These are phyloP conservation scores for Acanthornis magna DNA, from an alignment of 2,797 vertebrate species.

Conservation along the genomic window DNA sequence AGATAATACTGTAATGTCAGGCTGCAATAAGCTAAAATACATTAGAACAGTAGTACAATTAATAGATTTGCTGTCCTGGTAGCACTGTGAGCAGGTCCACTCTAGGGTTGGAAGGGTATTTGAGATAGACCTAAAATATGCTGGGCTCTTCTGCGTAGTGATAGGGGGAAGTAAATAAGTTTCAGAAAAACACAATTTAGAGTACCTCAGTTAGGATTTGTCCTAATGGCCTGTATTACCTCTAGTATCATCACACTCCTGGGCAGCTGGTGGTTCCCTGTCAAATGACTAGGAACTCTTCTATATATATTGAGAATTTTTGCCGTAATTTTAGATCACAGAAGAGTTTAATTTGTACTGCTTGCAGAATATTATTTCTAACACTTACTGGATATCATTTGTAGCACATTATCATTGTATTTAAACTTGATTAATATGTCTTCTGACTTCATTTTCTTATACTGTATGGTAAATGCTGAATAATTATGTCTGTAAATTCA, in stretches of 20 bases:
- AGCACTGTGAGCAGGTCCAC: background rate
- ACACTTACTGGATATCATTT: background rate
- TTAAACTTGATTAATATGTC: slow-evolving; percentile 4
- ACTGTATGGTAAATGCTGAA: background rate
- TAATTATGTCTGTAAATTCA: slow-evolving; percentile 21
- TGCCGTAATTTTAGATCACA: background rate
- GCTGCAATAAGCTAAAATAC: background rate
- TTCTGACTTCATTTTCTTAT: background rate
- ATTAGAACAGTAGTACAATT: background rate
- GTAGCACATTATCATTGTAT: background rate
- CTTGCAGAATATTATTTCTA: background rate
- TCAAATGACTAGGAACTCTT: background rate
- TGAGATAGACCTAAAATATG: background rate
- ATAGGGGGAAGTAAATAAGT: background rate
- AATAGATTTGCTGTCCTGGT: background rate
- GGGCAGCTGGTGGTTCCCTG: background rate
- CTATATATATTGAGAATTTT: background rate
- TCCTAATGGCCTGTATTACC: background rate
- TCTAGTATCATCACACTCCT: background rate
- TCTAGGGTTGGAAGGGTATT: background rate
- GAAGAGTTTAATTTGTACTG: background rate
- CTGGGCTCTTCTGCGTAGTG: background rate
- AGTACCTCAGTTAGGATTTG: background rate
- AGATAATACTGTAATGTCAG: background rate
- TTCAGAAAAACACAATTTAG: background rate